Evolutionary conservation across 1,140 invertebrate genomes (phyloP).

Genomic region (Trichogramma pretiosum): DNA sequence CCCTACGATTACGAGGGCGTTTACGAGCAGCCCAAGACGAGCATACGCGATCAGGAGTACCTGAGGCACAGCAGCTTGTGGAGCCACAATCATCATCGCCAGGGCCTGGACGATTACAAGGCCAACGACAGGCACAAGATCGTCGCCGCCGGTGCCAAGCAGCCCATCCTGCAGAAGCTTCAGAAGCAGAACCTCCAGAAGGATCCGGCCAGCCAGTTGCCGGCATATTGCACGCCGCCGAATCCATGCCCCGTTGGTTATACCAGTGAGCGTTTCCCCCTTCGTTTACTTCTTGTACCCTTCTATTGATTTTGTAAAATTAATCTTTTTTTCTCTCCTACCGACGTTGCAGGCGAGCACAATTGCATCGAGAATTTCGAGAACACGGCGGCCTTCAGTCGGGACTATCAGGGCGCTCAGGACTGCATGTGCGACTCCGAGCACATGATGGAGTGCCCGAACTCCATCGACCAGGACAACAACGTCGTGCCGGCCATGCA

Average conservation of each 20-base stretch:
- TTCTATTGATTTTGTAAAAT: not conserved
- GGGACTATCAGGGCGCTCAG: constrained; percentile 85
- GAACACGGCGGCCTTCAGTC: constrained; percentile 91
- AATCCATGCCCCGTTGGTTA: constrained; percentile 93
- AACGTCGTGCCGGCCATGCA: constrained; percentile 35
- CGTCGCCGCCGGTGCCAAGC: constrained; percentile 40
- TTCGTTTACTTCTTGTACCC: too few relatives aligned
- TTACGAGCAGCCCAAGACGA: constrained; percentile 55
- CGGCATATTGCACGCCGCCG: constrained; percentile 97
- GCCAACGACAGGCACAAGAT: constrained; percentile 30
- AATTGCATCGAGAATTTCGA: constrained; percentile 88
- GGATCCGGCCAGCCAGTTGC: constrained; percentile 80
- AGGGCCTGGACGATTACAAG: constrained; percentile 66
- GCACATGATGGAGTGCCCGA: constrained; percentile 93
- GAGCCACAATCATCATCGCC: constrained; percentile 80
- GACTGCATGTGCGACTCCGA: constrained; percentile 97
- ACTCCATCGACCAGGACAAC: constrained; percentile 27
- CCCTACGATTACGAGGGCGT: constrained; percentile 55
- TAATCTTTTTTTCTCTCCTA: not conserved
- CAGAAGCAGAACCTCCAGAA: constrained; percentile 89
- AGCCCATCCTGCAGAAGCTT: constrained; percentile 47
- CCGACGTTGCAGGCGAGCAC: constrained; percentile 54
- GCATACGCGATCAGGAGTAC: constrained; percentile 82
- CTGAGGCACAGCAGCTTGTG: constrained; percentile 79
- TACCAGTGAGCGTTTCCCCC: constrained; percentile 57